These are phyloP conservation scores for Malurus elegans DNA, from an alignment of 2,113 vertebrate species.

Conservation along the genomic window DNA sequence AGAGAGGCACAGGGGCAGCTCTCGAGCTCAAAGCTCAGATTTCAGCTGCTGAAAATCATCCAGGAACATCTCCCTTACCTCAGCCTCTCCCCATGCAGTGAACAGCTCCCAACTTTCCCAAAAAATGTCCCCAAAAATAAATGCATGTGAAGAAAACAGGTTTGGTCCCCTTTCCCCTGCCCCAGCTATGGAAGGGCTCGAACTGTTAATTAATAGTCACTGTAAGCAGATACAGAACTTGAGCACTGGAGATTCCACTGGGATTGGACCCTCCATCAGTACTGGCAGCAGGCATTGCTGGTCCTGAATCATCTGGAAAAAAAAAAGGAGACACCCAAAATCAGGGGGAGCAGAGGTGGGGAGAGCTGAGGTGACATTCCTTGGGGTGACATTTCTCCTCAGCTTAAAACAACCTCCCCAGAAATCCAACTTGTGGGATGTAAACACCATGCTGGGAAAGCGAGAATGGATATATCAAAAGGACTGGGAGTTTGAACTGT, in stretches of 20 bases:
- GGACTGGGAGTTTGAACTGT: fast-evolving
- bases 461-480: fast-evolving
- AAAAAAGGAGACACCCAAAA: neutral
- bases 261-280: neutral
- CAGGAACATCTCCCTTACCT: neutral
- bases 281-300: fast-evolving
- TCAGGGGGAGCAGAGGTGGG: neutral
- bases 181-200: neutral
- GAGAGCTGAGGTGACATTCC: neutral
- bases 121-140: neutral
- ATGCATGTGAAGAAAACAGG: neutral
- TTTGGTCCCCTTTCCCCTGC: conserved; percentile 38
- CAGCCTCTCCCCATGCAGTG: neutral
- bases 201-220: conserved; percentile 4
- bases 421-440: neutral
- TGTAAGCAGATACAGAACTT: neutral
- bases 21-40: neutral
- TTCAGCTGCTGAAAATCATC: neutral
- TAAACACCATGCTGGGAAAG: fast-evolving
- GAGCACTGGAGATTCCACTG: neutral
- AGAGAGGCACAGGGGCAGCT: neutral
- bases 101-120: neutral
- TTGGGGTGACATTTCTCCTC: neutral
- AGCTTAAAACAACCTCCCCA: neutral
- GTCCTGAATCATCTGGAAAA: conserved; percentile 30